A percentile compares a stretch with the other conserved stretches of the same genome.
Evolutionary conservation across 1,140 invertebrate species (phyloP).

Genomic region (Drosophila santomea): DNA sequence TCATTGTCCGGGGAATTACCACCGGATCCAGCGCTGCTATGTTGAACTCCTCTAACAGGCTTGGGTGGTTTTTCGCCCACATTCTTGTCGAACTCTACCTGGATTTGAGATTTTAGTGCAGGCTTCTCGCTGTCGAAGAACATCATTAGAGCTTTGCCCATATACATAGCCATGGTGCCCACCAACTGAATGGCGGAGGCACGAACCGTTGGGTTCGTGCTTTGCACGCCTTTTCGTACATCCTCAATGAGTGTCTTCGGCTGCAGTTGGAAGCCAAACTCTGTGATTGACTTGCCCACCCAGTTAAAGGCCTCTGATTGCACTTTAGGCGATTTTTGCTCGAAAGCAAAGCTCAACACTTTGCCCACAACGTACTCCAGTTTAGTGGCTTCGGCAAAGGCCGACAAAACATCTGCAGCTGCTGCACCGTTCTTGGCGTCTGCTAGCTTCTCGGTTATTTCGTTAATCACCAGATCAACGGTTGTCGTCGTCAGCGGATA

Average conservation of each 20-base stretch:
- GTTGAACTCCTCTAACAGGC: slow-evolving; percentile 88
- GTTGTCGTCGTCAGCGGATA: slow-evolving; percentile 90
- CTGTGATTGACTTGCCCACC: slow-evolving; percentile 91
- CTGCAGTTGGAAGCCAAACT: slow-evolving; percentile 92
- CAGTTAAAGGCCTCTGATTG: slow-evolving; percentile 93
- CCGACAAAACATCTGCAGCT: slow-evolving; percentile 90
- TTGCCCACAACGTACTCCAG: slow-evolving; percentile 91
- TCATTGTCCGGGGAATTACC: slow-evolving; percentile 84
- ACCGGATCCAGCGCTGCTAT: slow-evolving; percentile 2
- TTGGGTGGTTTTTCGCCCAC: slow-evolving; percentile 89
- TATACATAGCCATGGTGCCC: slow-evolving; percentile 90
- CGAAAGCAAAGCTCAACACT: slow-evolving; percentile 91
- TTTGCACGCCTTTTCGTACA: slow-evolving; percentile 92
- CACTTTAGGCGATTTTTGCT: slow-evolving; percentile 96
- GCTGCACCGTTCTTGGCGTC: slow-evolving; percentile 92
- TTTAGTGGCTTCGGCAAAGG: slow-evolving; percentile 91
- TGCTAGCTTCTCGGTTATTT: slow-evolving; percentile 93
- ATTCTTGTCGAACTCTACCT: slow-evolving; percentile 94
- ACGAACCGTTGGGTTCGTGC: slow-evolving; percentile 93
- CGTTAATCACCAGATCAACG: slow-evolving; percentile 91
- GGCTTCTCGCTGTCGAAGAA: slow-evolving; percentile 96
- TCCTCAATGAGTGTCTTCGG: slow-evolving; percentile 92
- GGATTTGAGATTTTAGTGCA: slow-evolving; percentile 93
- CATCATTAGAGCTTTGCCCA: slow-evolving; percentile 90
- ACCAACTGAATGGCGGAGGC: slow-evolving; percentile 89